Evolutionary conservation across 2,888 invertebrate genomes (phyloP), one percentile per base, ranked within the genome.

Genomic region (Oegoconia quadripuncta): DNA sequence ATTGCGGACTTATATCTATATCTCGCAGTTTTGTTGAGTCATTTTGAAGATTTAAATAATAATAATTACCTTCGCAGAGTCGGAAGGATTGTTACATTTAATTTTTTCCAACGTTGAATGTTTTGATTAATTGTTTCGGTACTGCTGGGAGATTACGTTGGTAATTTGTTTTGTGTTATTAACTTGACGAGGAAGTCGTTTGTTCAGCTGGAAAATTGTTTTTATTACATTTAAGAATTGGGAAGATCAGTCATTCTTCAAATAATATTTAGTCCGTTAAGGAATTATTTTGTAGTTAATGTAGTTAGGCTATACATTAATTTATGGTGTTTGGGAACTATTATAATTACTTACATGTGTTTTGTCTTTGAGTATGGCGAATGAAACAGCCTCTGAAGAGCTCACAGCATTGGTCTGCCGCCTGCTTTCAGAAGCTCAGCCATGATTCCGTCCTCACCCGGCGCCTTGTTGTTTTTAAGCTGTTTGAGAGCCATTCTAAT

Each of bases 1-100:
- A 84, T 77, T 73, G 74, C 82, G 66, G 80, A 67, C 77, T 83
- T 83, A 81, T 84, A 84, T 84, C 77, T 86, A 74, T 78, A 74
- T 73, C 55, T 66, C 55, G 56, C 74, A 79, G 71, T 76, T 75
- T 68, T 67, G 69, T 71, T 62, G 70, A 74, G 69, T 74, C 73
- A 70, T 81, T 78, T 74, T 64, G 64, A 68, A 75, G 79, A 84
- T 84, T 86, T 86, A 80, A 84, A 81, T 83, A 81, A 79, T 80
- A 78, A 79, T 78, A 76, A 79, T 70, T 60, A 59, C 59, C 54
- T 61, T 63, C 51, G 49, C 52, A 41, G 62, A 51, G 57, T 53
- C 46, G 55, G 71, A 69, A 69, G 75, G 75, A 72, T 75, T 72
- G 63, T 65, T 67, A 51, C 52, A 62, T 63, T 59, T 60, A 66